Conservation (phyloP, 2,113 vertebrate species). For the Bubo blakistoni region DNA sequence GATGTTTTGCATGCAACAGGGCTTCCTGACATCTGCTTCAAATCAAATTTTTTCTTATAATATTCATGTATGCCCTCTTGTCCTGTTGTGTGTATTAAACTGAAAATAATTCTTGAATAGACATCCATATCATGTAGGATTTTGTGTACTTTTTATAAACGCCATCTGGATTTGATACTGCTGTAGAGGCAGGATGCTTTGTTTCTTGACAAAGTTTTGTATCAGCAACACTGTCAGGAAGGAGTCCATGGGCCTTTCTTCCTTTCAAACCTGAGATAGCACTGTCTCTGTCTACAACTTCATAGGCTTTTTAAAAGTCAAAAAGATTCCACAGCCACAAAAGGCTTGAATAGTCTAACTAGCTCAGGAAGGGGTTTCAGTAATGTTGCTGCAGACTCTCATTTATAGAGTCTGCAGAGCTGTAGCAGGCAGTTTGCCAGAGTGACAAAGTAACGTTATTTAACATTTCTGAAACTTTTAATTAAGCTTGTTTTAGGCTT, state of each 20-base stretch:
- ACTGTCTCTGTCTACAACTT: neutral
- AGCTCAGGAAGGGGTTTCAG: neutral
- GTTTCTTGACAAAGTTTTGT: constrained; percentile 17
- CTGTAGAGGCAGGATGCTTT: constrained; percentile 43
- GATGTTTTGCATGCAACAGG: constrained; percentile 8
- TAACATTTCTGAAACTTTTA: constrained; percentile 64
- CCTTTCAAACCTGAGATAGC: constrained; percentile 31
- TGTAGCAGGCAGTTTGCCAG: constrained; percentile 26
- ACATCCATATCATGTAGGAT: constrained; percentile 57
- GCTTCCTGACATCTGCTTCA: constrained; percentile 75
- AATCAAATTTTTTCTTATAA: constrained; percentile 56
- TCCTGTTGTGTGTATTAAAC: constrained; percentile 65
- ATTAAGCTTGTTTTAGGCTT: constrained; percentile 56
- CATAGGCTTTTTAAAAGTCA: constrained; percentile 1
- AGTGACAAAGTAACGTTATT: constrained; percentile 52
- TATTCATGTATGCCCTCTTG: constrained; percentile 67
- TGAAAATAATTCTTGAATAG: constrained; percentile 66
- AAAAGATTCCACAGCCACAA: neutral
- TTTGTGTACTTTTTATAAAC: constrained; percentile 47
- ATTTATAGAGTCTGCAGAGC: neutral
- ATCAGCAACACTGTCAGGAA: constrained; percentile 29
- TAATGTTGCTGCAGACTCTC: neutral
- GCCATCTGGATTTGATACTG: constrained; percentile 66
- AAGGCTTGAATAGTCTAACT: neutral
- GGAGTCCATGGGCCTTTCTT: neutral